A percentile compares a stretch with the other conserved stretches of the same genome.
These are phyloP conservation scores for Mastomys natalensis DNA, from an alignment of 2,113 vertebrate genomes.

Conservation along the genomic window DNA sequence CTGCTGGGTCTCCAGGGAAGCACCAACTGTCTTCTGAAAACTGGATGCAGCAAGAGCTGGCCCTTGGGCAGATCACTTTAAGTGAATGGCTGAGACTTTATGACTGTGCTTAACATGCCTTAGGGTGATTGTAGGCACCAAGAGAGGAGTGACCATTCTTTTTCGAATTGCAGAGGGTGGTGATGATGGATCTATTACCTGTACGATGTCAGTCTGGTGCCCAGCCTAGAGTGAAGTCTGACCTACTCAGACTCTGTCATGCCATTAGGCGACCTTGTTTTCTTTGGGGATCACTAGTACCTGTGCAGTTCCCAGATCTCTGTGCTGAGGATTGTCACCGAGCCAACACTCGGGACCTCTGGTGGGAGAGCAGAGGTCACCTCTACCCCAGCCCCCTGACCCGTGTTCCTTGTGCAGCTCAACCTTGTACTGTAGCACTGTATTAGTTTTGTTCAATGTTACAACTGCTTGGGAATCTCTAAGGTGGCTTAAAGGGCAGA, in stretches of 20 bases:
- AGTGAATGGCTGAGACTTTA: neutral
- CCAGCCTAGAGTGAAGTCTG: neutral
- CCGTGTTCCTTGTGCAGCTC: neutral
- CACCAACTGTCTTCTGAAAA: neutral
- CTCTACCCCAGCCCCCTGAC: rapidly evolving
- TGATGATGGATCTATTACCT: neutral
- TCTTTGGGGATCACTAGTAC: neutral
- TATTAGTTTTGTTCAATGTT: conserved; percentile 41
- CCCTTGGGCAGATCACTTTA: neutral
- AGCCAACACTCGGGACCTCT: neutral
- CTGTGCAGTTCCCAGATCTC: neutral
- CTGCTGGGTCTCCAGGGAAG: neutral
- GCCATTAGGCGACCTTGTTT: neutral
- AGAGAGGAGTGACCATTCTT: neutral
- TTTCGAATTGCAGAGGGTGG: neutral
- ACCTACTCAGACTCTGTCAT: neutral
- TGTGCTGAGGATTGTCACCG: neutral
- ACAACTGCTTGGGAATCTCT: conserved; percentile 32
- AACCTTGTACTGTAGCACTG: conserved; percentile 12
- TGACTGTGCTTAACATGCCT: neutral
- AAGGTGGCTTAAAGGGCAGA: conserved; percentile 14
- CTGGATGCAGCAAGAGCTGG: neutral
- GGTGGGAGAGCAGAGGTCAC: neutral
- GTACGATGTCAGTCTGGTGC: rapidly evolving
- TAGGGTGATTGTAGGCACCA: neutral